phyloP scores from a whole-genome alignment of 2,797 vertebrate species.

The Lemur catta region DNA sequence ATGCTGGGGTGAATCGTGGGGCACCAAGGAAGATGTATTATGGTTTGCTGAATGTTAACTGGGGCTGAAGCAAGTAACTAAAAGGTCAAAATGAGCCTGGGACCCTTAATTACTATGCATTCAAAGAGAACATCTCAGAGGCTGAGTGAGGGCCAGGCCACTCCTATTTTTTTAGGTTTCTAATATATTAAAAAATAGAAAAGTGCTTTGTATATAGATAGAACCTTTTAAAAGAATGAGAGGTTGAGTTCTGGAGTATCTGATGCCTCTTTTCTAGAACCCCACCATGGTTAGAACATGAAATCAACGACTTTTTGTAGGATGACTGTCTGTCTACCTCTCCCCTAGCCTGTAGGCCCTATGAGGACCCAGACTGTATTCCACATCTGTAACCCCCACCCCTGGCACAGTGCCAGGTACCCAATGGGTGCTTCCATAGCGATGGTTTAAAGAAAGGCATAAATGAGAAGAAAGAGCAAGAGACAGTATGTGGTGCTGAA shows the following conservation, averaged over 20 bases:
- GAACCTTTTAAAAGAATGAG: background rate
- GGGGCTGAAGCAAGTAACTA: background rate
- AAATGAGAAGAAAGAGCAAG: background rate
- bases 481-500: background rate
- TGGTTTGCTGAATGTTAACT: constrained; percentile 11
- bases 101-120: background rate
- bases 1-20: background rate
- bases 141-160: background rate
- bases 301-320: background rate
- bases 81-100: background rate
- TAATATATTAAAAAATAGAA: background rate
- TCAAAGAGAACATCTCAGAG: background rate
- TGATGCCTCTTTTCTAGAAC: background rate
- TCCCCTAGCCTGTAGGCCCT: background rate
- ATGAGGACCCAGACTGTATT: background rate
- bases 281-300: background rate
- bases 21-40: background rate
- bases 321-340: background rate
- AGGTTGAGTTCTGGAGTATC: background rate
- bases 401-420: background rate
- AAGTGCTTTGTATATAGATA: background rate
- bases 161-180: background rate
- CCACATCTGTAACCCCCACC: background rate
- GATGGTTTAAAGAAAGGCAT: background rate
- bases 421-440: background rate